A percentile compares a stretch with the other conserved stretches of the same genome.
Evolutionary conservation across 2,888 invertebrate species (phyloP).

Genomic region (Drosophila multiciliata): DNA sequence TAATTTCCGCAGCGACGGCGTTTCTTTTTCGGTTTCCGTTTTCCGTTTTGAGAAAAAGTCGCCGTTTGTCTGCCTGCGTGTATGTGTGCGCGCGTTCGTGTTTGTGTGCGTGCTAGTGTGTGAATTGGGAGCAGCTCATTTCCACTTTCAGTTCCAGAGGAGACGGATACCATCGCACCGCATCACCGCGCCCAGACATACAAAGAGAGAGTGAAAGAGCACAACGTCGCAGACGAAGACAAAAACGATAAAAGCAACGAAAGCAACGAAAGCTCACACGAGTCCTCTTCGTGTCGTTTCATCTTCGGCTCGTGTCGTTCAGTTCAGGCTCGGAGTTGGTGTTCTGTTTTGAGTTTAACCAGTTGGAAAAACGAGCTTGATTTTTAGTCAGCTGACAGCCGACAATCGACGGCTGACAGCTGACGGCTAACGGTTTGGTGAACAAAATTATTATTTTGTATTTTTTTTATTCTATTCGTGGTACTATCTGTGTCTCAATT

Average conservation of each 20-base stretch:
- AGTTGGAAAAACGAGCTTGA: not conserved
- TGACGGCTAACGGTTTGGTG: slow-evolving; percentile 3
- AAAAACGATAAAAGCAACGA: not conserved
- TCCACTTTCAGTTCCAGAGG: slow-evolving; percentile 54
- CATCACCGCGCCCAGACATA: not conserved
- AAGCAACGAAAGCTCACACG: not conserved
- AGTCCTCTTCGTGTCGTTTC: slow-evolving; percentile 3
- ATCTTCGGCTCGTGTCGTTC: slow-evolving; percentile 3
- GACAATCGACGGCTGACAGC: not conserved
- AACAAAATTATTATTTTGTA: slow-evolving; percentile 15
- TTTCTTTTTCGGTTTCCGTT: slow-evolving; percentile 1
- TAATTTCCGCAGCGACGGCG: slow-evolving; percentile 13
- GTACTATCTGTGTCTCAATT: slow-evolving; percentile 78
- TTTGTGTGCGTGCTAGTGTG: slow-evolving; percentile 28
- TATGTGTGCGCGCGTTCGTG: not conserved
- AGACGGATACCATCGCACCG: not conserved
- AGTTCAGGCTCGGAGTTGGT: slow-evolving; percentile 16
- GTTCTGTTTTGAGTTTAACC: slow-evolving; percentile 30
- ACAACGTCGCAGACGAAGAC: not conserved
- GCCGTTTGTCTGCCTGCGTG: slow-evolving; percentile 1
- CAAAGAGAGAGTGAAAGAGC: not conserved
- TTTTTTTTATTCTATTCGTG: slow-evolving; percentile 64
- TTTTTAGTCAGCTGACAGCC: not conserved
- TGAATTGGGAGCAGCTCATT: slow-evolving; percentile 44
- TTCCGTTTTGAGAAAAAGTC: slow-evolving; percentile 5